Conservation (phyloP, 2,888 invertebrate species). For the Ophion costatus region DNA sequence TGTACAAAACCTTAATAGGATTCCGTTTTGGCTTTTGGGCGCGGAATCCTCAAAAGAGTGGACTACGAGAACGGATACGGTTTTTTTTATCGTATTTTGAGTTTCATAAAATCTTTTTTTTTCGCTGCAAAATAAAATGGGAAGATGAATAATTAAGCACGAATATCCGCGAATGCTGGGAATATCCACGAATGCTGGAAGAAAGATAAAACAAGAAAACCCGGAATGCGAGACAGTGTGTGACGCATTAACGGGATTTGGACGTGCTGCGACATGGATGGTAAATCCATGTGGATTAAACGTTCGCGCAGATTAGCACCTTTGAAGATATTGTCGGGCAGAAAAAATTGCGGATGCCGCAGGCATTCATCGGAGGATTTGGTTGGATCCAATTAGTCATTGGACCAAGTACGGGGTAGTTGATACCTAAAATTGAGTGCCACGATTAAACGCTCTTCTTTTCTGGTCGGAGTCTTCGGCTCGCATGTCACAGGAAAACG, state of each 20-base stretch:
- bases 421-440: conserved; percentile 55
- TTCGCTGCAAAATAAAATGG: background rate
- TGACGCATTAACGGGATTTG: background rate
- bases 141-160: background rate
- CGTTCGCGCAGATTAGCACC: conserved; percentile 31
- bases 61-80: too few species aligned
- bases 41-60: too few species aligned
- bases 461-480: conserved; percentile 1
- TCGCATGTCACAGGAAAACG: conserved; percentile 39
- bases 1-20: too few species aligned
- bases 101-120: background rate
- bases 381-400: conserved; percentile 59
- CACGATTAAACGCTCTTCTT: conserved; percentile 47
- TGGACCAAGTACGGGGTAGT: conserved; percentile 31
- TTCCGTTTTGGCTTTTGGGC: too few species aligned
- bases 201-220: conserved; percentile 13
- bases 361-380: conserved; percentile 31
- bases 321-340: conserved; percentile 32
- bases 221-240: conserved; percentile 21
- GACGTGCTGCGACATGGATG: background rate
- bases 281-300: conserved; percentile 56
- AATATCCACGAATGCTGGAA: background rate
- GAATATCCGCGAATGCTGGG: background rate
- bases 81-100: too few species aligned
- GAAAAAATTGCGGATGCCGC: conserved; percentile 46